Evolutionary conservation across 1,140 invertebrate genomes (phyloP).

Genomic region (Sycophila sp.): DNA sequence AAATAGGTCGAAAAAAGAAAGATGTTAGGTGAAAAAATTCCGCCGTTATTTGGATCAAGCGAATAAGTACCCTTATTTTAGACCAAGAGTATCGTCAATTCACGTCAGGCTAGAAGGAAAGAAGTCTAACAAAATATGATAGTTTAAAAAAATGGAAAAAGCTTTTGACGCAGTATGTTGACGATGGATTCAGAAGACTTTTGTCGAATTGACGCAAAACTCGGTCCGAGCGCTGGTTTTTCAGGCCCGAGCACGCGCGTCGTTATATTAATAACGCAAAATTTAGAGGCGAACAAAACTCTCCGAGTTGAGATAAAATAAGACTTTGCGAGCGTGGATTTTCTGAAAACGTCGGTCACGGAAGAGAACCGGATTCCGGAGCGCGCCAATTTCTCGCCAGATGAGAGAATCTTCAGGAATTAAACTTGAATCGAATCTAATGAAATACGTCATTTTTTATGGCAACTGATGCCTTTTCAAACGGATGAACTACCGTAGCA

Average conservation of each 20-base stretch:
- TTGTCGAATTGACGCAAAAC: slow-evolving; percentile 26
- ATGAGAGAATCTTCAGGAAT: neutral
- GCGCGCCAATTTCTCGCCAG: neutral
- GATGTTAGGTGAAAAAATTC: too few relatives aligned
- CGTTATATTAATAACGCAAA: slow-evolving; percentile 37
- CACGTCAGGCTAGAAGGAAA: too few relatives aligned
- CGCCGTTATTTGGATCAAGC: too few relatives aligned
- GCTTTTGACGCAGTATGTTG: neutral
- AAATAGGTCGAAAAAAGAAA: too few relatives aligned
- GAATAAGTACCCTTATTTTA: too few relatives aligned
- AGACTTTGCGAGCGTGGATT: slow-evolving; percentile 24
- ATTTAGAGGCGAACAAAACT: slow-evolving; percentile 29
- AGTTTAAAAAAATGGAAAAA: slow-evolving; percentile 1
- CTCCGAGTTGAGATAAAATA: slow-evolving; percentile 28
- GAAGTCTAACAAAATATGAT: neutral
- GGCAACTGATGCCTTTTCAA: too few relatives aligned
- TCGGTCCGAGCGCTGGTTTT: slow-evolving; percentile 4
- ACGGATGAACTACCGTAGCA: too few relatives aligned
- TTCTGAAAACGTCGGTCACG: slow-evolving; percentile 42
- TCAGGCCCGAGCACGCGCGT: neutral
- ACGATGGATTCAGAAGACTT: neutral
- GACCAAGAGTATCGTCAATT: too few relatives aligned
- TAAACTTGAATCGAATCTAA: slow-evolving; percentile 1
- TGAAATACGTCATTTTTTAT: too few relatives aligned
- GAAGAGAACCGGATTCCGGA: slow-evolving; percentile 16